Evolutionary conservation across 2,888 invertebrate genomes (phyloP), one percentile per base, ranked within the genome.

Genomic region (Epinotia nisella): DNA sequence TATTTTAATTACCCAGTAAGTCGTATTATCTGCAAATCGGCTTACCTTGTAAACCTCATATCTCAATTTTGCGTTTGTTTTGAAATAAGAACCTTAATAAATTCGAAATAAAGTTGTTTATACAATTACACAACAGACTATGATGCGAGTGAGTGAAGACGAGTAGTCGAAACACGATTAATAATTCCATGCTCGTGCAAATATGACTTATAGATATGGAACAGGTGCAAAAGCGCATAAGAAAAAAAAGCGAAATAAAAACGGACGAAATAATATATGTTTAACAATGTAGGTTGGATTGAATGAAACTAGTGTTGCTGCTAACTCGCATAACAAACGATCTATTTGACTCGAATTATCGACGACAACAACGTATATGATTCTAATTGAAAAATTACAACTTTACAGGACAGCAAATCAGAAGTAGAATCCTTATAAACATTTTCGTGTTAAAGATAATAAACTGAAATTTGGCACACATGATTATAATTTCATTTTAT

Each of bases 211-310:
- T 60, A 71, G 59, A 71, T 65, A 58, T 49, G 55, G 60, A 67
- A 74, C 74, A 74, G 74, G 70, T 74, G 74, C 74, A 65, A 53
- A 61, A 39, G 55, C 41, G 56, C 39, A 60, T 59, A 65, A 65
- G 49, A 65, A 29, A 19, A 74, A 70, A 66, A 55, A 51, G 3
- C 21, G 35, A 55, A 71, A 65, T 41, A 24, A 56, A 70, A 56
- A 35, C 21, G 15, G 11, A 29, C 24, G 49, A 70, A 67, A 71
- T 61, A 55, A 53, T 60, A 51, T 19, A 39, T 19, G 11, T 51
- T 49, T 49, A n/a, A 24, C n/a, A 62, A 62, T 65, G 15, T 17
- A 2, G 11, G 41, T 66, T 60, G 45, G 41, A 53, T 53, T 71
- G 39, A 66, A 53, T 21, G 3, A 15, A 58, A 58, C 29, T 56